A percentile compares a stretch with the other conserved stretches of the same genome.
Conservation (phyloP, 2,113 vertebrate genomes). For the Gulo gulo region DNA sequence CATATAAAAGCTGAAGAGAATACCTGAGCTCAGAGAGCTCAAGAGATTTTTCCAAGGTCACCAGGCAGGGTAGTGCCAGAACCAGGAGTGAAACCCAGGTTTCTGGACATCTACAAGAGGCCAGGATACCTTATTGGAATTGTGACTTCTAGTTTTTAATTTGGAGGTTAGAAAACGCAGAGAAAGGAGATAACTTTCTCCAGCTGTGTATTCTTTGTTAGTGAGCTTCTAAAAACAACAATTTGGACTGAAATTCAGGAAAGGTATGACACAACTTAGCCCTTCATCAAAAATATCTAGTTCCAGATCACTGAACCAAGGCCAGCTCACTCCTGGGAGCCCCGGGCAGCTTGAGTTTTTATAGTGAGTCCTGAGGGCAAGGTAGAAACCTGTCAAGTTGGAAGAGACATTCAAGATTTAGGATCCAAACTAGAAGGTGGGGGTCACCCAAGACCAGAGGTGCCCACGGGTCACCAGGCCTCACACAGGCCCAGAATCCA, state of each 20-base stretch:
- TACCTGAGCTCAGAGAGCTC: not conserved
- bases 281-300: not conserved
- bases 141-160: slow-evolving; percentile 8
- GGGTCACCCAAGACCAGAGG: not conserved
- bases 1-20: not conserved
- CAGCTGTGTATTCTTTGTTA: not conserved
- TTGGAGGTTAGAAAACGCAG: not conserved
- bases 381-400: not conserved
- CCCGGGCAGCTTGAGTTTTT: not conserved
- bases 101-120: not conserved
- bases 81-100: not conserved
- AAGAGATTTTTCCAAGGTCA: not conserved
- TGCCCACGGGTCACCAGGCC: not conserved
- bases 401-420: not conserved
- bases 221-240: not conserved
- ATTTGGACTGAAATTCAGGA: not conserved
- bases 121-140: not conserved
- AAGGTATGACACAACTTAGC: not conserved
- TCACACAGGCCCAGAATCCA: not conserved
- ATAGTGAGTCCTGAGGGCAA: not conserved
- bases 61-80: not conserved
- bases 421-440: not conserved
- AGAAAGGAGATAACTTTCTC: not conserved
- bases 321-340: not conserved
- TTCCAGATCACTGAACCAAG: not conserved